Evolutionary conservation across 2,113 vertebrate genomes (phyloP).

Genomic region (Eptesicus fuscus): DNA sequence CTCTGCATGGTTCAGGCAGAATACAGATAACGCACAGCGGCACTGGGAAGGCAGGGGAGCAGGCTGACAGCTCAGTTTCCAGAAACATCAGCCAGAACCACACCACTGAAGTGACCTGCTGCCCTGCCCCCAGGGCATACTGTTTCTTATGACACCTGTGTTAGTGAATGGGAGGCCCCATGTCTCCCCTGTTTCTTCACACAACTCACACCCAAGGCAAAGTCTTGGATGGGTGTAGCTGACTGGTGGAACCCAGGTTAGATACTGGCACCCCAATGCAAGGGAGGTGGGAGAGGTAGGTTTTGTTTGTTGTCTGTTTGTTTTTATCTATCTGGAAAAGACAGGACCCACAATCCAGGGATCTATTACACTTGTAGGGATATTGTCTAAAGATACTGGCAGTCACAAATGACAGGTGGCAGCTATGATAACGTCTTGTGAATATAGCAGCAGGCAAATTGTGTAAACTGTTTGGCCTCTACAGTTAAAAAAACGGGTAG

Average conservation of each 20-base stretch:
- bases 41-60: not conserved
- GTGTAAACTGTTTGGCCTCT: not conserved
- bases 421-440: not conserved
- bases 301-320: not conserved
- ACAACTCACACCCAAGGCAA: not conserved
- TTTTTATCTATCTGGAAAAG: not conserved
- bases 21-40: not conserved
- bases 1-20: not conserved
- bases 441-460: not conserved
- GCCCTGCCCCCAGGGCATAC: not conserved
- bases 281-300: not conserved
- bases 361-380: not conserved
- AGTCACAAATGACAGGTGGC: not conserved
- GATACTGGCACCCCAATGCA: not conserved
- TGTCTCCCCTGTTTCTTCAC: not conserved
- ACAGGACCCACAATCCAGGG: not conserved
- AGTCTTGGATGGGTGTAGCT: not conserved
- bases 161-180: not conserved
- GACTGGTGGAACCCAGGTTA: not conserved
- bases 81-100: not conserved
- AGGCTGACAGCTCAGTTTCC: not conserved
- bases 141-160: not conserved
- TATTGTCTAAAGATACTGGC: not conserved
- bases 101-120: not conserved
- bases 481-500: not conserved